These are phyloP conservation scores for Vesta saturnalis DNA, from an alignment of 2,888 invertebrate genomes.

Conservation along the genomic window DNA sequence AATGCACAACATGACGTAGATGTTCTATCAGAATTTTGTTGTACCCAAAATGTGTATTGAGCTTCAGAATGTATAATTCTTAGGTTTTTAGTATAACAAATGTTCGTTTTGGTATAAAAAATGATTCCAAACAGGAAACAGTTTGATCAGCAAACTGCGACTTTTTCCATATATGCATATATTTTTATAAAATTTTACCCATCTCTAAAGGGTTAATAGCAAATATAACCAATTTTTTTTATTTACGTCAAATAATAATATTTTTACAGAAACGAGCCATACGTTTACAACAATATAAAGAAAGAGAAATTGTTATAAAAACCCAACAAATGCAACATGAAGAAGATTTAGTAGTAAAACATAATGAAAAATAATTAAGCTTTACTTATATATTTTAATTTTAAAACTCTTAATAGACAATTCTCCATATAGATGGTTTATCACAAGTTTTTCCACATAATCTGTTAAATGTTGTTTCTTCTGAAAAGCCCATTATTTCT, in stretches of 20 bases:
- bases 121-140: too few species aligned
- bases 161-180: too few species aligned
- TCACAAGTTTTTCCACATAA: slow-evolving; percentile 79
- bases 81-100: too few species aligned
- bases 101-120: too few species aligned
- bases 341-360: slow-evolving; percentile 52
- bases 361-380: slow-evolving; percentile 5
- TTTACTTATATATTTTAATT: not conserved
- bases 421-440: slow-evolving; percentile 81
- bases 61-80: too few species aligned
- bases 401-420: slow-evolving; percentile 64
- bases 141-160: too few species aligned
- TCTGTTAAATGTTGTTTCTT: slow-evolving; percentile 86
- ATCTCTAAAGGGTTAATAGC: too few species aligned
- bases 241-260: not conserved
- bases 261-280: slow-evolving; percentile 59
- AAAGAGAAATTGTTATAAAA: slow-evolving; percentile 58
- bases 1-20: too few species aligned
- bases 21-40: too few species aligned
- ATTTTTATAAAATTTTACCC: too few species aligned
- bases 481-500: slow-evolving; percentile 90
- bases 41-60: too few species aligned
- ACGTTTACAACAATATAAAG: slow-evolving; percentile 60
- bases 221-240: too few species aligned
- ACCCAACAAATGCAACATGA: slow-evolving; percentile 56